phyloP scores from a whole-genome alignment of 2,797 vertebrate genomes.

The Falco peregrinus region DNA sequence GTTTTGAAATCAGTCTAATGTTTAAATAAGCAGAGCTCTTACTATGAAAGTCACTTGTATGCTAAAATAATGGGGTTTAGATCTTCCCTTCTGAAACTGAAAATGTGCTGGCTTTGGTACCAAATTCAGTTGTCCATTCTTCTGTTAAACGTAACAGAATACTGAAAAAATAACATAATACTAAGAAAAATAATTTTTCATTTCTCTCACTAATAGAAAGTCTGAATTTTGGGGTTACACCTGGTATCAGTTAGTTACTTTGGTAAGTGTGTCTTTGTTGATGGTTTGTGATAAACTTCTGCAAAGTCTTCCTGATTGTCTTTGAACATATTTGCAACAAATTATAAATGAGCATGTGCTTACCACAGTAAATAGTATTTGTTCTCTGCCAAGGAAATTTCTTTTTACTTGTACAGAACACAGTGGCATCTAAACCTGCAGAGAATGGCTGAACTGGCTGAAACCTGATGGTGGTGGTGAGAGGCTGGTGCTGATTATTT shows the following conservation, averaged over 20 bases:
- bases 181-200: neutral
- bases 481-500: neutral
- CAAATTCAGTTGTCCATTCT: neutral
- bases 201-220: neutral
- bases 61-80: neutral
- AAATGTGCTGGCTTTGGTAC: neutral
- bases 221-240: neutral
- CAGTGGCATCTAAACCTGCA: neutral
- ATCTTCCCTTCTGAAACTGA: neutral
- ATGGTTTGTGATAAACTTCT: neutral
- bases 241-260: neutral
- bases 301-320: neutral
- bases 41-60: accelerated
- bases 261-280: neutral
- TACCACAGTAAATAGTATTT: neutral
- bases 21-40: neutral
- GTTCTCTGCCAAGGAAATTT: neutral
- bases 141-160: neutral
- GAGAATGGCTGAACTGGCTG: neutral
- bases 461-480: neutral
- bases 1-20: neutral
- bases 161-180: neutral
- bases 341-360: accelerated
- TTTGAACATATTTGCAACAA: neutral
- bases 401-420: neutral